These are phyloP conservation scores for Hypsibius dujardini DNA, from an alignment of 1,140 invertebrate genomes.

Conservation along the genomic window DNA sequence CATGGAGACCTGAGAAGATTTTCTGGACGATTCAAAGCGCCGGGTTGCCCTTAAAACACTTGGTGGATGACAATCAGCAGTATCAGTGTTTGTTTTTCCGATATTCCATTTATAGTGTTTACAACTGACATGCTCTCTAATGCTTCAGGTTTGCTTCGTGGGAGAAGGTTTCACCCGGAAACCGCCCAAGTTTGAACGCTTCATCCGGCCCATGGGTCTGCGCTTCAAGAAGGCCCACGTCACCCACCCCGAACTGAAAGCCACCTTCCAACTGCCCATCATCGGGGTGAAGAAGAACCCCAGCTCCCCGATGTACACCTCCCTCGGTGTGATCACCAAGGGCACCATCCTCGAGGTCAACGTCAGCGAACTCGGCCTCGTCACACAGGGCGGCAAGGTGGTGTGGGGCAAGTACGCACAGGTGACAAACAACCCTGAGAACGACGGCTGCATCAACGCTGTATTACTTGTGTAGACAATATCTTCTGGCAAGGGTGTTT, in stretches of 20 bases:
- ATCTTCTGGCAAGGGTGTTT: not conserved
- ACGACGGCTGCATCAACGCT: slow-evolving; percentile 99
- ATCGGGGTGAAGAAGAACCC: slow-evolving; percentile 99
- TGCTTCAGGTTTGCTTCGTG: slow-evolving; percentile 56
- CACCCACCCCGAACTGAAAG: slow-evolving; percentile 95
- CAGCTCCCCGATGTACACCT: slow-evolving; percentile 87
- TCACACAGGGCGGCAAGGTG: slow-evolving; percentile 96
- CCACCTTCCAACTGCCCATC: slow-evolving; percentile 93
- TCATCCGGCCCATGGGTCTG: slow-evolving; percentile 93
- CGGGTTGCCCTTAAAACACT: no score
- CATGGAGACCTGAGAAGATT: no score
- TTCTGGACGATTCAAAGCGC: no score
- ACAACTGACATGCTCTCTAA: no score
- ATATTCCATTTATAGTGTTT: no score
- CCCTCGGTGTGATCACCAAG: slow-evolving; percentile 93
- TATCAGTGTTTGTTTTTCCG: no score
- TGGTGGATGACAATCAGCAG: no score
- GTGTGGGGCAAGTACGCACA: slow-evolving; percentile 99
- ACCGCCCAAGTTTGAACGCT: slow-evolving; percentile 97
- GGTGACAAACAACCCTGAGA: slow-evolving; percentile 98
- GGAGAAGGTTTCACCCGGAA: slow-evolving; percentile 96
- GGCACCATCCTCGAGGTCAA: slow-evolving; percentile 94
- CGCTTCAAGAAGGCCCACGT: slow-evolving; percentile 93
- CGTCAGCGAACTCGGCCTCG: slow-evolving; percentile 92
- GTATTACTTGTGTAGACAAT: slow-evolving; percentile 69